Conservation (phyloP, 2,888 invertebrate genomes). For the Euzophera pinguis region DNA sequence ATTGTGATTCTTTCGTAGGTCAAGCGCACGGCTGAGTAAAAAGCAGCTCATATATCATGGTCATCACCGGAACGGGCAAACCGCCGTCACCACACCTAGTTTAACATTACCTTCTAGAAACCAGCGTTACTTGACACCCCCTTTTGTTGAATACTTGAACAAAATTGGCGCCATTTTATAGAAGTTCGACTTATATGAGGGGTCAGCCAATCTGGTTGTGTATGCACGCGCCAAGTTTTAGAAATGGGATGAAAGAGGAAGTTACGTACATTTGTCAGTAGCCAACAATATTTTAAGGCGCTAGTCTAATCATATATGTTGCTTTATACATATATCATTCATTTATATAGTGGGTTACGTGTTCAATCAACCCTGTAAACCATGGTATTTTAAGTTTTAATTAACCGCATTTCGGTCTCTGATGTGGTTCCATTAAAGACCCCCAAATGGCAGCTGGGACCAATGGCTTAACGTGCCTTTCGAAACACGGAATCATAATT, state of each 20-base stretch:
- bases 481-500: too few relatives aligned
- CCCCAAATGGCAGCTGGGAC: too few relatives aligned
- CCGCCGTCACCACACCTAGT: slow-evolving; percentile 56
- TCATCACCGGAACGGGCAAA: slow-evolving; percentile 64
- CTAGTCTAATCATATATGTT: too few relatives aligned
- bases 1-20: slow-evolving; percentile 37
- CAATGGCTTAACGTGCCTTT: too few relatives aligned
- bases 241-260: slow-evolving; percentile 21
- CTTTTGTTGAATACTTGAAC: slow-evolving; percentile 3
- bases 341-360: too few relatives aligned
- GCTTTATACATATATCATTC: too few relatives aligned
- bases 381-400: too few relatives aligned
- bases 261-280: slow-evolving; percentile 17
- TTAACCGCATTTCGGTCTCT: too few relatives aligned
- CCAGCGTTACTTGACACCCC: slow-evolving; percentile 34
- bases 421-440: too few relatives aligned
- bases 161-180: not conserved
- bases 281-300: slow-evolving; percentile 35
- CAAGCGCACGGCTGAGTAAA: slow-evolving; percentile 45
- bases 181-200: slow-evolving; percentile 14
- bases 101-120: slow-evolving; percentile 43
- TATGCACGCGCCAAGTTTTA: slow-evolving; percentile 31
- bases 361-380: too few relatives aligned
- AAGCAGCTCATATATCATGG: slow-evolving; percentile 57
- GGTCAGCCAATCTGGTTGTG: slow-evolving; percentile 16